Base-by-base conservation (phyloP, 2,888 invertebrate genomes). In the Cephus spinipes region DNA sequence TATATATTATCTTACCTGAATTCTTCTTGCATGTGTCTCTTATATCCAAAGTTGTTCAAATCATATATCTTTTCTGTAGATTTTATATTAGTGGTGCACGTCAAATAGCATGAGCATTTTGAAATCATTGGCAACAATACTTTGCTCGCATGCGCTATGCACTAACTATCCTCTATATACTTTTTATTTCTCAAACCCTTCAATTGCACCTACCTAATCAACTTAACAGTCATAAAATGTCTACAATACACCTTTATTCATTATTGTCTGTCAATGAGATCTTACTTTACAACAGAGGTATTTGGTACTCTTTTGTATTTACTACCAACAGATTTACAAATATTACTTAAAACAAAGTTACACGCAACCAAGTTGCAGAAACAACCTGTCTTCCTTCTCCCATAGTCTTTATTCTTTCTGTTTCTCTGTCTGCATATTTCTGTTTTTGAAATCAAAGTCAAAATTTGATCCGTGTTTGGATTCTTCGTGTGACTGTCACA, bases 121-220 rank as follows among this genome's bases (percentile, higher is more conserved):
- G 85, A 86, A 86, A 85, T 81, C 33, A 85, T 85, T 85, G 83
- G 87, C 78, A 87, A 81, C 80, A 86, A 78, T 81, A 84, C 82
- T 83, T 86, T 83, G 88, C 87, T 91, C 84, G 91, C 91, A 91
- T 91, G 91, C 87, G 86, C 85, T 87, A 88, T 85, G 88, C 89
- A 89, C 88, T 91, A 90, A 91, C 88, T 83, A 83, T 55, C 23
- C 55, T 55, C 40, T 55, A 23, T 55, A 76, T 80, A 75, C 74
- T 83, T 81, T 87, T 74, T 85, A 82, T 83, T 87, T 83, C 83
- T 23, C 23, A 55, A 23, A 55, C 9, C 23, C 55, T 15, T 55
- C 2, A 55, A 23, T 23, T 23, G 55, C 55, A 55, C 23, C 55
- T 23, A 55, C 23, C 55, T 9, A 55, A 55, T 23, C 6, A 55